These are phyloP conservation scores for Leptinotarsa lineolata DNA, from an alignment of 1,140 invertebrate genomes.

Conservation along the genomic window DNA sequence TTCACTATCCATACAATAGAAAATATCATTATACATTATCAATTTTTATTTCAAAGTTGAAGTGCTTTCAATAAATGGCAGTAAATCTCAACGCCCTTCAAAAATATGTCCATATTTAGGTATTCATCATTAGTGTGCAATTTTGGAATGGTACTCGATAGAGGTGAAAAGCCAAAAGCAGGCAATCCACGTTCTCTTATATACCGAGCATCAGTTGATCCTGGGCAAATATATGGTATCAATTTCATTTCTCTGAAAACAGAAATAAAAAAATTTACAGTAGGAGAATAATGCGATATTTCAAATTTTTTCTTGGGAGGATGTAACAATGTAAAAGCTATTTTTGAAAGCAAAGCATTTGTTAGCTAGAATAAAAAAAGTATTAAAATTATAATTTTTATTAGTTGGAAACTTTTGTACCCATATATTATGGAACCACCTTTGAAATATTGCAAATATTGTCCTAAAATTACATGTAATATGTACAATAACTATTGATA, in stretches of 20 bases:
- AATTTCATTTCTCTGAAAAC: slow-evolving; percentile 64
- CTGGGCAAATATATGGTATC: slow-evolving; percentile 74
- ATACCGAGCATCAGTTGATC: slow-evolving; percentile 77
- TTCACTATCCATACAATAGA: no score
- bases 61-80: slow-evolving; percentile 37
- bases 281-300: not conserved
- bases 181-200: slow-evolving; percentile 69
- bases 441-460: no score
- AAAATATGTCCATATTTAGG: slow-evolving; percentile 69
- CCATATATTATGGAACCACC: no score
- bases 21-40: no score
- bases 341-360: no score
- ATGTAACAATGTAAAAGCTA: no score
- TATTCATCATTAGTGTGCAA: slow-evolving; percentile 83
- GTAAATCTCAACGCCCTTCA: slow-evolving; percentile 75
- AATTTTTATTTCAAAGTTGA: not conserved
- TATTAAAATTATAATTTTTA: no score
- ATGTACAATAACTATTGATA: no score
- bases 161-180: slow-evolving; percentile 80
- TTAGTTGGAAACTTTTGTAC: no score
- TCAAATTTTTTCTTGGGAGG: no score
- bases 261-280: slow-evolving; percentile 15
- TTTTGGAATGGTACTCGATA: slow-evolving; percentile 72
- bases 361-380: no score
- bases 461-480: no score